Evolutionary conservation across 2,888 invertebrate genomes (phyloP).

Genomic region (Caenorhabditis doughertyi): DNA sequence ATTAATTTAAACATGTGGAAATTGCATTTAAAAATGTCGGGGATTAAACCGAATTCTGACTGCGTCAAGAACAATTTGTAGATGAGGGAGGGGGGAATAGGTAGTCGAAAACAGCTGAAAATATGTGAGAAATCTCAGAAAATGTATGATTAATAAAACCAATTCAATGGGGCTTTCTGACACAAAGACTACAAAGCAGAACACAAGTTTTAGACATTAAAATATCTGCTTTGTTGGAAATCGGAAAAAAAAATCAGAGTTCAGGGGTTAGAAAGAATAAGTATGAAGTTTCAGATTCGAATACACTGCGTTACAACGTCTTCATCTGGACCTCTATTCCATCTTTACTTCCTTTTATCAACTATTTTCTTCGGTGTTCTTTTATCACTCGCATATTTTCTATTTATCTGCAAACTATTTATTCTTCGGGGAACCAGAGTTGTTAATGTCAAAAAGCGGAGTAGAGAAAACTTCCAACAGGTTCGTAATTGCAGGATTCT

Average conservation of each 20-base stretch:
- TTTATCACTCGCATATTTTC: slow-evolving; percentile 62
- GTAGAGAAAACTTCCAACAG: slow-evolving; percentile 65
- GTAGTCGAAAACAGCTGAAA: slow-evolving; percentile 36
- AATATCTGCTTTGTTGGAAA: neutral
- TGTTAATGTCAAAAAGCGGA: slow-evolving; percentile 58
- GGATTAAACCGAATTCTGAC: neutral
- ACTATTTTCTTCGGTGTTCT: slow-evolving; percentile 66
- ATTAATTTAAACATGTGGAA: slow-evolving; percentile 8
- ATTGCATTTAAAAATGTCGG: slow-evolving; percentile 6
- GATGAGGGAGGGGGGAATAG: neutral
- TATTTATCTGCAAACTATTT: slow-evolving; percentile 69
- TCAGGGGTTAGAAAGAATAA: neutral
- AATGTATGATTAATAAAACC: slow-evolving; percentile 11
- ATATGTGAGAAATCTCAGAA: neutral
- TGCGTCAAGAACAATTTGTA: slow-evolving; percentile 25
- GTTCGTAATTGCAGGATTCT: too few species aligned
- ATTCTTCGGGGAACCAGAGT: slow-evolving; percentile 62
- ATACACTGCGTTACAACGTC: slow-evolving; percentile 74
- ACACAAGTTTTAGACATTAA: neutral
- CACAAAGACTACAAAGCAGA: slow-evolving; percentile 2
- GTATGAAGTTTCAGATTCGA: slow-evolving; percentile 65
- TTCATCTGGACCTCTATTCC: slow-evolving; percentile 69
- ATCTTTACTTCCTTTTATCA: slow-evolving; percentile 70
- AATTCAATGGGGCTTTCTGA: slow-evolving; percentile 1
- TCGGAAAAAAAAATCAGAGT: neutral